Evolutionary conservation across 2,888 invertebrate species (phyloP).

Genomic region (Tetanocera ferruginea): DNA sequence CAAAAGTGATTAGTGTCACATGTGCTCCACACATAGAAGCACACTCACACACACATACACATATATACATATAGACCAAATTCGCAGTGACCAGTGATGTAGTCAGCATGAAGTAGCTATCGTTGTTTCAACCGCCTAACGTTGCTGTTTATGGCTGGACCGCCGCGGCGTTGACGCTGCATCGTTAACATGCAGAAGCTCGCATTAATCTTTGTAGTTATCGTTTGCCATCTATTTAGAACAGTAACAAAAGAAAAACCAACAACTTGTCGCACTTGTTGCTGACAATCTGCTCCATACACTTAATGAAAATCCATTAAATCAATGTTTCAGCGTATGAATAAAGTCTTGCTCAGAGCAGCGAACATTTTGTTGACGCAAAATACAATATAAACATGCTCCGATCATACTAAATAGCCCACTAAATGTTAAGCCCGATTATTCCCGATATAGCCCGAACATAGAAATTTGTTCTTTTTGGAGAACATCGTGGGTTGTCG

Average conservation of each 20-base stretch:
- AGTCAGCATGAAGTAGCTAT: neutral
- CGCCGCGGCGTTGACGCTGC: conserved; percentile 4
- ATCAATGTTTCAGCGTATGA: too few relatives aligned
- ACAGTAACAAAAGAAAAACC: neutral
- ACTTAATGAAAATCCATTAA: neutral
- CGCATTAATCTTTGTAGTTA: conserved; percentile 14
- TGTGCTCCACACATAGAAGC: neutral
- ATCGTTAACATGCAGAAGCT: neutral
- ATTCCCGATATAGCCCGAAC: too few relatives aligned
- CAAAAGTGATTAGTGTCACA: conserved; percentile 23
- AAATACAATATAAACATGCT: neutral
- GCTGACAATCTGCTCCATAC: neutral
- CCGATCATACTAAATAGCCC: neutral
- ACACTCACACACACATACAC: neutral
- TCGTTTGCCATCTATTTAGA: conserved; percentile 27
- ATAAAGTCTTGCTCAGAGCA: neutral
- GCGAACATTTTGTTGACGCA: neutral
- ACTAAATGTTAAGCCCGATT: too few relatives aligned
- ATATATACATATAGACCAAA: neutral
- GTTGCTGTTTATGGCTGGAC: neutral
- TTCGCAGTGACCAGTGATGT: neutral
- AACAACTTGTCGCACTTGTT: neutral
- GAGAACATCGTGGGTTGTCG: too few relatives aligned
- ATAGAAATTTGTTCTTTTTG: too few relatives aligned
- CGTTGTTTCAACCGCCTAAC: neutral